phyloP scores from a whole-genome alignment of 2,797 vertebrate genomes.

The Danio kyathit region DNA sequence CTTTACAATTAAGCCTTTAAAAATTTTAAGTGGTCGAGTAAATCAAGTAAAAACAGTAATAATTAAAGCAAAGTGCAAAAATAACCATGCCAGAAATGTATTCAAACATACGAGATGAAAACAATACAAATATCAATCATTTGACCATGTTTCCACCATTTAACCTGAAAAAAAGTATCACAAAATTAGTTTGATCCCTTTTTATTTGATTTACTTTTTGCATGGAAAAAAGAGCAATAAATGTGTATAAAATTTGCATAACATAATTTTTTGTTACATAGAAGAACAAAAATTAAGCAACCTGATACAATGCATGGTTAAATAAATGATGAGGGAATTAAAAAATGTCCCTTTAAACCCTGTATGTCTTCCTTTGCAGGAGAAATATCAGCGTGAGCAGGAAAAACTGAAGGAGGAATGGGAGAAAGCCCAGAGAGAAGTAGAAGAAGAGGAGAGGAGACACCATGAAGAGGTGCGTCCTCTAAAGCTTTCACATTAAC shows the following conservation, averaged over 20 bases:
- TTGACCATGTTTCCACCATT: not conserved
- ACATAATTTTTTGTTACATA: not conserved
- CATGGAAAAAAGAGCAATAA: not conserved
- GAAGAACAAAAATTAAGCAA: not conserved
- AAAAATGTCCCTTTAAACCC: not conserved
- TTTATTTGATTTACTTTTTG: not conserved
- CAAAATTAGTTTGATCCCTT: not conserved
- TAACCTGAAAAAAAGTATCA: not conserved
- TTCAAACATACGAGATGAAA: not conserved
- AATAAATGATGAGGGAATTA: not conserved
- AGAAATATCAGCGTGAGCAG: slow-evolving; percentile 93
- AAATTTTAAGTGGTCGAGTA: not conserved
- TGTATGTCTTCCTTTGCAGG: slow-evolving; percentile 75
- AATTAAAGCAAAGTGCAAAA: not conserved
- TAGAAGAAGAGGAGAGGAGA: slow-evolving; percentile 93
- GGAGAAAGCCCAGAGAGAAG: slow-evolving; percentile 96
- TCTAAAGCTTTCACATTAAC: not conserved
- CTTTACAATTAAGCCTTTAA: not conserved
- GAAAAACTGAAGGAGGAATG: slow-evolving; percentile 96
- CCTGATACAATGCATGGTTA: not conserved
- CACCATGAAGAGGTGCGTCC: slow-evolving; percentile 90
- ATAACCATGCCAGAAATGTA: not conserved
- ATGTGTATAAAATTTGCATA: no score
- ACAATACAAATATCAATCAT: not conserved
- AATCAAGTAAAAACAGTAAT: not conserved